Evolutionary conservation across 37 sponge, comb jelly and placozoan species (phyloP).

Genomic region (Halichondria panicea): DNA sequence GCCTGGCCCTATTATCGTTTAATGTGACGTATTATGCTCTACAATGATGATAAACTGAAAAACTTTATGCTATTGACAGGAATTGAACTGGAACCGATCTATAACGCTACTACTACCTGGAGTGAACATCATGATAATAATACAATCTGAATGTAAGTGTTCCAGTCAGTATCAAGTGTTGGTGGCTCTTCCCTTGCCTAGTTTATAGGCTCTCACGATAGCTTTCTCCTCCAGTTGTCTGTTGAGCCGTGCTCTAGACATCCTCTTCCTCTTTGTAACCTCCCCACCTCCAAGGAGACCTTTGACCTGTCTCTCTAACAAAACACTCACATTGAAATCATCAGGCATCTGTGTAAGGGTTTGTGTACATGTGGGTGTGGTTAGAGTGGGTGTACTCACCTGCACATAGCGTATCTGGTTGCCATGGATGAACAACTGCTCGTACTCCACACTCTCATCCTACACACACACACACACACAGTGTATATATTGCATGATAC

Average conservation of each 20-base stretch:
- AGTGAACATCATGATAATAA: neutral
- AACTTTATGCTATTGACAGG: no score
- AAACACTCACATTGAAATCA: constrained; percentile 4
- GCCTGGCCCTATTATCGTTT: no score
- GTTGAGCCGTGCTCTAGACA: neutral
- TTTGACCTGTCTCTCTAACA: neutral
- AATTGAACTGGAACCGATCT: no score
- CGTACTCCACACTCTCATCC: constrained; percentile 3
- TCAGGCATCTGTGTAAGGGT: constrained; percentile 11
- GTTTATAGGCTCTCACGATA: neutral
- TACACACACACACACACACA: neutral
- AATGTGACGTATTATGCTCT: no score
- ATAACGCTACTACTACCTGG: no score
- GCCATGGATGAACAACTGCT: constrained; percentile 30
- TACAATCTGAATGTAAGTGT: no score
- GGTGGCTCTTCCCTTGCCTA: constrained; percentile 18
- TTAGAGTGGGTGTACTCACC: constrained; percentile 4
- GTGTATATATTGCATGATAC: neutral
- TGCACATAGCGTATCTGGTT: constrained; percentile 45
- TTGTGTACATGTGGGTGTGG: neutral
- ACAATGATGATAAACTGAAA: no score
- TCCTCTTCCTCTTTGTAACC: neutral
- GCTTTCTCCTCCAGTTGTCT: neutral
- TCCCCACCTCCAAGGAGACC: neutral
- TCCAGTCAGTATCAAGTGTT: no score